phyloP scores from a whole-genome alignment of 2,797 vertebrate genomes.

The Leptodactylus fallax region DNA sequence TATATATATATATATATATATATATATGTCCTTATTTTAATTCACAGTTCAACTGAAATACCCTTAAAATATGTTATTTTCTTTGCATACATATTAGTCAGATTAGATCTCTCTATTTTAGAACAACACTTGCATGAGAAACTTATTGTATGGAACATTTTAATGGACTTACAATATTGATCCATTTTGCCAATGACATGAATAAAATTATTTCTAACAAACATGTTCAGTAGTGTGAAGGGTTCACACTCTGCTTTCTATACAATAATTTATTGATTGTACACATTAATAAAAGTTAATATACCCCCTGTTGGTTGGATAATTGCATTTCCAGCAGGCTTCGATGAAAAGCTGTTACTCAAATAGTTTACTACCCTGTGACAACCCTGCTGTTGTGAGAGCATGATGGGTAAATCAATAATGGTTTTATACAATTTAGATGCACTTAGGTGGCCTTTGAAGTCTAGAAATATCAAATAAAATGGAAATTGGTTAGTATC shows the following conservation, averaged over 20 bases:
- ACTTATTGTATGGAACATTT: background rate
- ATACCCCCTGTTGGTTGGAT: constrained; percentile 31
- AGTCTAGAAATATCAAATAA: background rate
- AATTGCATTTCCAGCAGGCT: constrained; percentile 34
- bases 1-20: too few relatives aligned
- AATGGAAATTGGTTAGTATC: background rate
- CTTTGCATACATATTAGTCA: background rate
- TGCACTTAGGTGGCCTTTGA: constrained; percentile 19
- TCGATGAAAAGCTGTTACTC: constrained; percentile 27
- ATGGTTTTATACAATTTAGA: constrained; percentile 11
- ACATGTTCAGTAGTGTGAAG: background rate
- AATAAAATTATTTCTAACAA: constrained; percentile 26
- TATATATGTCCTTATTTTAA: background rate
- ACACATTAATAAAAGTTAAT: constrained; percentile 36
- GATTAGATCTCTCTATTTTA: constrained; percentile 1
- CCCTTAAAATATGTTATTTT: background rate
- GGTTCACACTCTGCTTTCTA: background rate
- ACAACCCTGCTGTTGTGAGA: constrained; percentile 27
- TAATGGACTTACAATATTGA: constrained; percentile 5
- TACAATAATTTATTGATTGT: constrained; percentile 37
- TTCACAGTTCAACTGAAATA: background rate
- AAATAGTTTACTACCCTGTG: constrained; percentile 24
- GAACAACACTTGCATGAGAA: background rate
- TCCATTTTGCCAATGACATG: constrained; percentile 26
- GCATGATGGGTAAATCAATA: constrained; percentile 29